These are phyloP conservation scores for Lepidocolaptes lacrymiger DNA, from an alignment of 2,797 vertebrate genomes.

Conservation along the genomic window DNA sequence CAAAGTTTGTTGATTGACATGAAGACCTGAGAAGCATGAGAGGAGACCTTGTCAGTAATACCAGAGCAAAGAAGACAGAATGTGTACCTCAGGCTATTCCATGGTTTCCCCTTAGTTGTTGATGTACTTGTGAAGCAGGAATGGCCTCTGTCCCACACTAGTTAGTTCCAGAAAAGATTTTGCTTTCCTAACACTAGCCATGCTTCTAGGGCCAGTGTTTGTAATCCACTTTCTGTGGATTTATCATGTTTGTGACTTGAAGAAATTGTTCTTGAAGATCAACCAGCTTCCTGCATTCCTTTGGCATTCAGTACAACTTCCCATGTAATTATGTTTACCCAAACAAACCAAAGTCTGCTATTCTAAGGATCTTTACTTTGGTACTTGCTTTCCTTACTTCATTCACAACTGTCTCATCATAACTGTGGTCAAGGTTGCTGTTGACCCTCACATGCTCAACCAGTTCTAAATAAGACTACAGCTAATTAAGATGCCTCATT, in stretches of 20 bases:
- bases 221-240: background rate
- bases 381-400: background rate
- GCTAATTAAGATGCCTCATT: background rate
- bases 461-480: background rate
- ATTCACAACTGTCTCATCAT: background rate
- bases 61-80: background rate
- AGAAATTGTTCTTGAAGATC: background rate
- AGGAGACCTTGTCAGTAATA: background rate
- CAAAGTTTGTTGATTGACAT: background rate
- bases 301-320: background rate
- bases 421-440: background rate
- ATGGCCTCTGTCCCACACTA: background rate
- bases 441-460: background rate
- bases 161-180: background rate
- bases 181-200: background rate
- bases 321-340: background rate
- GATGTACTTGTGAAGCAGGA: background rate
- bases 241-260: background rate
- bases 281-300: background rate
- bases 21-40: background rate
- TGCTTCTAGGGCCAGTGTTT: background rate
- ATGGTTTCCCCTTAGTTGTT: background rate
- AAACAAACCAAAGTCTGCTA: background rate
- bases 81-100: background rate
- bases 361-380: background rate